phyloP scores from a whole-genome alignment of 2,797 vertebrate species.

The Halcyon badia region DNA sequence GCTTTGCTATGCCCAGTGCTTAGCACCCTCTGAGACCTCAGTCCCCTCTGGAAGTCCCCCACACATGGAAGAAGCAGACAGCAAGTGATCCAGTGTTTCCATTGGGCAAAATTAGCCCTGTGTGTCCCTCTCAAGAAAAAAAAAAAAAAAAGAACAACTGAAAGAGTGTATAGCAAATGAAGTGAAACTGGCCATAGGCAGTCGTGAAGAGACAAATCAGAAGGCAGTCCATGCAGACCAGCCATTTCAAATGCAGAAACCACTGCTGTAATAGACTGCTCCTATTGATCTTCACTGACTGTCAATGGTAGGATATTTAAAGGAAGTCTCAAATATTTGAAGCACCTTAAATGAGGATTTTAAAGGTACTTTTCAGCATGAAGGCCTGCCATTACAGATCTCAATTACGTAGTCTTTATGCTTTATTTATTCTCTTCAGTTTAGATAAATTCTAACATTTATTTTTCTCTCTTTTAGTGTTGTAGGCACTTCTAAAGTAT shows the following conservation, averaged over 20 bases:
- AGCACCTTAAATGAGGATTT: not conserved
- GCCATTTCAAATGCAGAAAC: not conserved
- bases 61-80: not conserved
- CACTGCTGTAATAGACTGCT: not conserved
- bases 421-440: not conserved
- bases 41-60: not conserved
- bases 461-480: not conserved
- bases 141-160: too few species aligned
- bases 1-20: not conserved
- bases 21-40: rapidly evolving
- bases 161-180: not conserved
- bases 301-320: not conserved
- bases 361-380: not conserved
- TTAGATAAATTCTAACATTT: not conserved
- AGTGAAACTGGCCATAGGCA: not conserved
- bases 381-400: not conserved
- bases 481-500: not conserved
- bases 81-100: not conserved
- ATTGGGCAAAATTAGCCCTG: not conserved
- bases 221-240: not conserved
- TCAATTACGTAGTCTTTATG: not conserved
- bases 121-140: not conserved
- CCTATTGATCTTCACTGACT: not conserved
- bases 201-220: not conserved
- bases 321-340: not conserved